phyloP scores from a whole-genome alignment of 2,113 vertebrate species.

The Tychaedon coryphoeus region DNA sequence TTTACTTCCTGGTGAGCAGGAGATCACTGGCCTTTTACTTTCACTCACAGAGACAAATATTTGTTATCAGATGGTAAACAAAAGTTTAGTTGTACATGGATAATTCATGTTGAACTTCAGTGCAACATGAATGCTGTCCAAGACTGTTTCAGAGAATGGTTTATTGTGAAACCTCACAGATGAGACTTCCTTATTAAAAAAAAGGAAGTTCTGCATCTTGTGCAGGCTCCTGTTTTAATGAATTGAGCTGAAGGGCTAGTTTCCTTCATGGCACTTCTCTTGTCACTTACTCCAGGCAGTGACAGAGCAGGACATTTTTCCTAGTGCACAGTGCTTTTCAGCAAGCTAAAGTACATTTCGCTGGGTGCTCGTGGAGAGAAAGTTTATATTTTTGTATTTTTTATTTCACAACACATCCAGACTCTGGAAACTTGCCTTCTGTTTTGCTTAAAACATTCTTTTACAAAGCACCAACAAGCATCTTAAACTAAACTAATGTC shows the following conservation, averaged over 20 bases:
- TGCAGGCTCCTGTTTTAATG: background rate
- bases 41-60: background rate
- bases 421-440: conserved; percentile 8
- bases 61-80: background rate
- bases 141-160: background rate
- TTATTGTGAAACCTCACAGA: background rate
- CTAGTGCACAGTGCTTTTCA: background rate
- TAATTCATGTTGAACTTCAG: background rate
- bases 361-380: background rate
- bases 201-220: background rate
- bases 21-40: background rate
- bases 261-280: background rate
- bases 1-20: background rate
- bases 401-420: background rate
- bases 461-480: background rate
- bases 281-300: background rate
- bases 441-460: background rate
- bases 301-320: background rate
- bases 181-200: background rate
- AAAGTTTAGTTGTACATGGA: background rate
- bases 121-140: background rate
- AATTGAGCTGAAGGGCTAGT: background rate
- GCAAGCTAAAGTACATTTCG: background rate
- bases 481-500: background rate
- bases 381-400: background rate